These are phyloP conservation scores for Spinibarbus caldwelli DNA, from an alignment of 2,797 vertebrate species.

Conservation along the genomic window DNA sequence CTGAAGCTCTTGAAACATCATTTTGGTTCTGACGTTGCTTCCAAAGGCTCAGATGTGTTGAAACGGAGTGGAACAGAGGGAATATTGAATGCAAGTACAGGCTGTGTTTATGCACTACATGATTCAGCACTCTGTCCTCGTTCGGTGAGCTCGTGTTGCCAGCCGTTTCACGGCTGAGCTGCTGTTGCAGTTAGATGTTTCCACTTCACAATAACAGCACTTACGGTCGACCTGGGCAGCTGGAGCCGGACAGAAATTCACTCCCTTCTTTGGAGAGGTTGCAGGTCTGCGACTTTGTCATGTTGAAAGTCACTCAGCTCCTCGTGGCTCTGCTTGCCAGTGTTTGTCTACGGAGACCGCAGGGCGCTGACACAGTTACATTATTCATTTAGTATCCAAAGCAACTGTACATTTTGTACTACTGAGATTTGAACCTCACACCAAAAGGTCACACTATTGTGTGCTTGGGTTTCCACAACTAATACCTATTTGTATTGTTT, in stretches of 20 bases:
- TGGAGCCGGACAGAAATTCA: slow-evolving; percentile 30
- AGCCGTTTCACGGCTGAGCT: slow-evolving; percentile 33
- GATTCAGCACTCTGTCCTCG: slow-evolving; percentile 30
- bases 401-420: neutral
- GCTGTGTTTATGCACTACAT: slow-evolving; percentile 7
- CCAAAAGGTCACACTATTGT: neutral
- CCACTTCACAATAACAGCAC: slow-evolving; percentile 40
- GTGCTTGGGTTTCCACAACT: neutral
- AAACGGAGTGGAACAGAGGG: neutral
- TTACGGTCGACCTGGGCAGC: slow-evolving; percentile 15
- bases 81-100: slow-evolving; percentile 17
- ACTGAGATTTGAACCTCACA: neutral
- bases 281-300: slow-evolving; percentile 4
- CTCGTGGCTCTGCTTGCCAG: neutral
- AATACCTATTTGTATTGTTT: neutral
- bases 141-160: slow-evolving; percentile 28
- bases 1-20: neutral
- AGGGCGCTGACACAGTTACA: neutral
- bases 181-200: slow-evolving; percentile 39
- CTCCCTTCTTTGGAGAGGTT: slow-evolving; percentile 22
- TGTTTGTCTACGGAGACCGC: neutral
- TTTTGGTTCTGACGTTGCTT: neutral
- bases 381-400: slow-evolving; percentile 7
- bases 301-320: neutral
- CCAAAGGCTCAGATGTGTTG: neutral